A percentile compares a stretch with the other conserved stretches of the same genome.
Evolutionary conservation across 2,797 vertebrate genomes (phyloP).

Genomic region (Pyrocephalus nanus): DNA sequence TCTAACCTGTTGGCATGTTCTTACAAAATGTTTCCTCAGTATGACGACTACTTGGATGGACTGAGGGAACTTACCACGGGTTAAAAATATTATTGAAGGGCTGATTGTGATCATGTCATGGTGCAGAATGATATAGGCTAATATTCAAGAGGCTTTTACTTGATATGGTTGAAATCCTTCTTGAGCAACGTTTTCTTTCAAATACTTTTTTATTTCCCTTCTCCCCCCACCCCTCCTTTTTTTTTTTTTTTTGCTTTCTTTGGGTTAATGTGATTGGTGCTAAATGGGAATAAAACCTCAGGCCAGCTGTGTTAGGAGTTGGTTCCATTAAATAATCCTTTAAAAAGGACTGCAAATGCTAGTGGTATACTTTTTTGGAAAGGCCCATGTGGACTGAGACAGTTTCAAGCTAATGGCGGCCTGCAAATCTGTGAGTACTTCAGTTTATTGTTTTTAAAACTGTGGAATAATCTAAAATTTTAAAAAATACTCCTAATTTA

Average conservation of each 20-base stretch:
- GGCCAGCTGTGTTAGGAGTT: conserved; percentile 91
- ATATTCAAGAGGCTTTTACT: conserved; percentile 53
- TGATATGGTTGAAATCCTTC: conserved; percentile 66
- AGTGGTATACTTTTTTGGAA: conserved; percentile 75
- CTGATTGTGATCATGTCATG: conserved; percentile 65
- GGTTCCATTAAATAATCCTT: conserved; percentile 69
- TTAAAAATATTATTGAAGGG: conserved; percentile 78
- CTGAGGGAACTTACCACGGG: conserved; percentile 69
- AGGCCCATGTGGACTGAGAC: conserved; percentile 78
- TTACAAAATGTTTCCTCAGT: conserved; percentile 13
- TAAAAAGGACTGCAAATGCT: conserved; percentile 77
- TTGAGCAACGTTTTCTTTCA: conserved; percentile 59
- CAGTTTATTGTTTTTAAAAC: conserved; percentile 44
- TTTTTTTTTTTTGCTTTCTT: conserved; percentile 68
- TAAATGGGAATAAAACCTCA: conserved; percentile 88
- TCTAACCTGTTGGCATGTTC: conserved; percentile 78
- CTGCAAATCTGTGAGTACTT: conserved; percentile 88
- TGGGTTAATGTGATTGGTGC: conserved; percentile 85
- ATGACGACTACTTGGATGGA: neutral
- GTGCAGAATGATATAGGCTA: conserved; percentile 55
- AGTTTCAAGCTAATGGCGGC: conserved; percentile 75
- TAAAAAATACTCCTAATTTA: neutral
- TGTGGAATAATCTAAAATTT: neutral
- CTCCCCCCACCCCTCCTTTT: too few relatives aligned
- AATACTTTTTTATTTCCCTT: conserved; percentile 11